A percentile compares a stretch with the other conserved stretches of the same genome.
Conservation (phyloP, 2,113 vertebrate genomes). For the Scolopax mira region DNA sequence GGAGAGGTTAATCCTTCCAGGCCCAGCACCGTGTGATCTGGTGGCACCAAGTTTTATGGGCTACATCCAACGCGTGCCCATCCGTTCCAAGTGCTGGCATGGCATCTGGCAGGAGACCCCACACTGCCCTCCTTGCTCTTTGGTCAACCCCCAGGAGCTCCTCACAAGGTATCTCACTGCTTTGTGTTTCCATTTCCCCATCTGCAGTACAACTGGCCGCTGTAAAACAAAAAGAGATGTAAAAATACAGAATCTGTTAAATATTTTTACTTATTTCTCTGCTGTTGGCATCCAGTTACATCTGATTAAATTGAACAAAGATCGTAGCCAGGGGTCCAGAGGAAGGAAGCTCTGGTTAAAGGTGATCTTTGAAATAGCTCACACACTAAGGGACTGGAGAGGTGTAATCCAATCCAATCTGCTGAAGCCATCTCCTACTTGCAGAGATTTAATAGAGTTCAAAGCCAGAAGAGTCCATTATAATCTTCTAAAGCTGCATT, state of each 20-base stretch:
- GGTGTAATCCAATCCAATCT: background rate
- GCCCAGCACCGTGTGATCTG: background rate
- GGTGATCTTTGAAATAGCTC: background rate
- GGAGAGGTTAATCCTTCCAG: background rate
- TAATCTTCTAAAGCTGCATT: background rate
- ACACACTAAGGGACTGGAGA: background rate
- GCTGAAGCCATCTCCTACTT: background rate
- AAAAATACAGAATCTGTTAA: accelerated
- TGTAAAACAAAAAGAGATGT: background rate
- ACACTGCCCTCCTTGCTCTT: background rate
- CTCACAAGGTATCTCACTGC: background rate
- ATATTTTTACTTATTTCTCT: background rate
- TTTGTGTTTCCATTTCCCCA: background rate
- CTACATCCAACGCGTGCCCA: accelerated
- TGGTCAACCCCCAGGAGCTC: background rate
- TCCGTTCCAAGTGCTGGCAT: accelerated
- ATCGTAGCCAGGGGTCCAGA: background rate
- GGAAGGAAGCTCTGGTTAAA: background rate
- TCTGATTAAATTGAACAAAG: background rate
- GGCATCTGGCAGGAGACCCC: background rate
- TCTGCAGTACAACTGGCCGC: background rate
- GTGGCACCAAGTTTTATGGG: background rate
- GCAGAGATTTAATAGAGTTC: background rate
- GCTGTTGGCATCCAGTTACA: background rate
- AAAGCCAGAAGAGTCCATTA: background rate